These are phyloP conservation scores for Hirudinaria manillensis DNA, from an alignment of 2,888 invertebrate genomes.

Conservation along the genomic window DNA sequence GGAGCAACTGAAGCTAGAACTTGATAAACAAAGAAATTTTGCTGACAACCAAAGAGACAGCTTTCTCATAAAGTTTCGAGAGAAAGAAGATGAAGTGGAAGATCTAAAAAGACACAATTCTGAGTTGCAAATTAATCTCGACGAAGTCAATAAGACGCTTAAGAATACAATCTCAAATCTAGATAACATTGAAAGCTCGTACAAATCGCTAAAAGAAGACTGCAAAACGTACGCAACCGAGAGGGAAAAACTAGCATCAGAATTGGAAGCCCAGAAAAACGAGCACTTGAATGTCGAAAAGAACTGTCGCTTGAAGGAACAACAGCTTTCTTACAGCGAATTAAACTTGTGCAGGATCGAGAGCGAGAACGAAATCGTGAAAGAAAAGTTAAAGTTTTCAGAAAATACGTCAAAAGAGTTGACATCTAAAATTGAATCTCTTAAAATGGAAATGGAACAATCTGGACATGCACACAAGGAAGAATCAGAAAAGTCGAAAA, in stretches of 20 bases:
- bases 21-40: constrained; percentile 4
- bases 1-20: constrained; percentile 4
- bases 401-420: background rate
- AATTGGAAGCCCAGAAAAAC: background rate
- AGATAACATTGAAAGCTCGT: background rate
- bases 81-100: background rate
- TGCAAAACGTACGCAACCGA: background rate
- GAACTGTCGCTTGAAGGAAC: background rate
- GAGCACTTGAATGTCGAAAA: background rate
- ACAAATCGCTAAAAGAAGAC: background rate
- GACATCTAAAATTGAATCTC: background rate
- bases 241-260: background rate
- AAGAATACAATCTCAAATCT: background rate
- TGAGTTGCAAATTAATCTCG: background rate
- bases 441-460: background rate
- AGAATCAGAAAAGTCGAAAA: background rate
- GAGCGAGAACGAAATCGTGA: constrained; percentile 10
- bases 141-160: background rate
- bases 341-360: background rate
- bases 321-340: background rate
- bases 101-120: background rate
- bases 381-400: constrained; percentile 9
- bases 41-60: constrained; percentile 1
- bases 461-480: background rate
- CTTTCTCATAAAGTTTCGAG: background rate